phyloP scores from a whole-genome alignment of 2,113 vertebrate genomes.

The Lepidothrix coronata region DNA sequence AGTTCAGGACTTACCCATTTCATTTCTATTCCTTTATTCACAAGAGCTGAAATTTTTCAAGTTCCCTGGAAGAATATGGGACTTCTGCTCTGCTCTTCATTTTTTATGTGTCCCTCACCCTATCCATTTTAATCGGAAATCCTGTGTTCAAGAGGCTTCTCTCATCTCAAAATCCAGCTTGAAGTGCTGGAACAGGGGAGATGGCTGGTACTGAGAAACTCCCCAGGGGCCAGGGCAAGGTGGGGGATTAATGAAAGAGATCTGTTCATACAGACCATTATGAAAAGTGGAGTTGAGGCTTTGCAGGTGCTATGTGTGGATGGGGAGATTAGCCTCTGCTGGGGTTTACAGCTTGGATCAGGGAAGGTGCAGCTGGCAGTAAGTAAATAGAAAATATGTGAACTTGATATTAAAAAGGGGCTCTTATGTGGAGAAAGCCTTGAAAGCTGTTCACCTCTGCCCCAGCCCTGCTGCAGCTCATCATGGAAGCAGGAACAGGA shows the following conservation, averaged over 20 bases:
- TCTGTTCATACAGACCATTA: constrained; percentile 47
- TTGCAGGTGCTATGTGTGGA: neutral
- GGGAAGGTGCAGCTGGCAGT: constrained; percentile 20
- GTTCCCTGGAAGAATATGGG: neutral
- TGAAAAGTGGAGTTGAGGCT: constrained; percentile 48
- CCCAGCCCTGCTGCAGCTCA: neutral
- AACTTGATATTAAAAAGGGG: constrained; percentile 48
- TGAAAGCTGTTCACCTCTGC: neutral
- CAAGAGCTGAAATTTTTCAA: neutral
- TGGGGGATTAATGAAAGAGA: constrained; percentile 41
- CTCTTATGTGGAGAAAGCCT: neutral
- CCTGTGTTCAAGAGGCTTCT: constrained; percentile 22
- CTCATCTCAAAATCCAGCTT: constrained; percentile 41
- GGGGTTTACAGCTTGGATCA: neutral
- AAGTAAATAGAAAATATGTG: constrained; percentile 55
- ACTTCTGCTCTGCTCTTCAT: neutral
- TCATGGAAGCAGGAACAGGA: neutral
- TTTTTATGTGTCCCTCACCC: neutral
- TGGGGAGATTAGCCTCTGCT: constrained; percentile 27
- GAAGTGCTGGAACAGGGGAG: neutral
- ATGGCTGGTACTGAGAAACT: neutral
- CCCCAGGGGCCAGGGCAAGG: neutral
- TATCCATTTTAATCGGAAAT: constrained; percentile 22
- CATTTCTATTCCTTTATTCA: neutral
- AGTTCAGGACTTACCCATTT: neutral